phyloP scores from a whole-genome alignment of 2,888 invertebrate genomes.

The Cryptus armator region DNA sequence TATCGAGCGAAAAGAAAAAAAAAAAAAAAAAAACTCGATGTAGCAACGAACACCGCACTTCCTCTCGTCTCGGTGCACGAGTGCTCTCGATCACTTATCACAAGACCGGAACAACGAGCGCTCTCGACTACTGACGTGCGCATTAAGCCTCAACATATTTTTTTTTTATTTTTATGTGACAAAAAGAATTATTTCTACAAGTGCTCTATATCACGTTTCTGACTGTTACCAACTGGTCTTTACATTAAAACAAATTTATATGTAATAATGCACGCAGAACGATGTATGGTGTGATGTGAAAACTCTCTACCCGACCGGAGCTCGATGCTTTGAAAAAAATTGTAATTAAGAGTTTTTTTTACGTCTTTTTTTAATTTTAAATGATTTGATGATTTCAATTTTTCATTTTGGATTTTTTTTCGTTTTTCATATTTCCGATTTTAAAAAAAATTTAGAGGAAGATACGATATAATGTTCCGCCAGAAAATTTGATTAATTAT shows the following conservation, averaged over 20 bases:
- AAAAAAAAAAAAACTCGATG: conserved; percentile 66
- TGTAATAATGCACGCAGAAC: not conserved
- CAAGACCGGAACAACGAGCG: conserved; percentile 13
- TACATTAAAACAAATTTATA: not conserved
- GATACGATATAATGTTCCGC: not conserved
- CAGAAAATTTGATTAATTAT: too few relatives aligned
- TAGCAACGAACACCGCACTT: conserved; percentile 20
- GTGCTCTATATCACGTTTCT: conserved; percentile 5
- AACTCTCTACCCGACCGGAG: too few relatives aligned
- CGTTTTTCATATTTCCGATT: too few relatives aligned
- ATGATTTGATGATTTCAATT: too few relatives aligned
- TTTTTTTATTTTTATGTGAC: conserved; percentile 2
- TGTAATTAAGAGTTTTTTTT: too few relatives aligned
- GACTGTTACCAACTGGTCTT: not conserved
- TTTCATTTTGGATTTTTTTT: too few relatives aligned
- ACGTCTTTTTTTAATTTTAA: too few relatives aligned
- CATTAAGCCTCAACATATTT: not conserved
- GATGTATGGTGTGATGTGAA: too few relatives aligned
- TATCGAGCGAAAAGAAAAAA: conserved; percentile 71
- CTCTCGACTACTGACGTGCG: conserved; percentile 9
- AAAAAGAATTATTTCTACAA: conserved; percentile 2
- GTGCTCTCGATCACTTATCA: conserved; percentile 57
- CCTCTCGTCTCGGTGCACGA: conserved; percentile 20
- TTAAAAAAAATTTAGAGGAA: not conserved
- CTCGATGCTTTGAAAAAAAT: too few relatives aligned